Evolutionary conservation across 2,888 invertebrate species (phyloP), one percentile per base, ranked within the genome.

Genomic region (Eupithecia inturbata): DNA sequence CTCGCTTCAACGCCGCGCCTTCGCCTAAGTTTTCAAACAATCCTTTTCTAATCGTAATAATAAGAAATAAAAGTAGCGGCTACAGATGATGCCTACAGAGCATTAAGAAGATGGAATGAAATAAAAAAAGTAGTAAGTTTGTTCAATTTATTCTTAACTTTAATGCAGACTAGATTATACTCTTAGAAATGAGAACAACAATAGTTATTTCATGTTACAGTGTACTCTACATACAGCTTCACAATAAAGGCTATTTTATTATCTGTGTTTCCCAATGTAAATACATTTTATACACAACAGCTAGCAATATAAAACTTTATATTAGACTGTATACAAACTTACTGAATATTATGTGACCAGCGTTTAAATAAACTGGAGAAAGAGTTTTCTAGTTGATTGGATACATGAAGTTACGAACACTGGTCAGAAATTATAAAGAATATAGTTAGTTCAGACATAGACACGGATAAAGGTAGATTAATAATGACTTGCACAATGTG

Each of bases 161-260:
- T 94, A 94, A 94, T 94, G 94, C 94, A 93, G 94, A 94, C 94
- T 94, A 94, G 94, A 94, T 94, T 94, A 94, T 94, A 94, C 94
- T 94, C 94, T 94, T 94, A 93, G 92, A 94, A 94, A 94, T 94
- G 92, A 93, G 92, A 94, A 94, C 94, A 94, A 94, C 94, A 93
- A 93, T 93, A 93, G 91, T 93, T 93, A 92, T 92, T 92, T 93
- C 92, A 92, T 93, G 88, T 93, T 90, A 92, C 89, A 92, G 92
- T 93, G 93, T 94, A 91, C 89, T n/a, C n/a, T 93, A 93, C 92
- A 90, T 90, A 91, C 91, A 92, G 93, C 92, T 90, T 89, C 92
- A 92, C 89, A 90, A 92, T 92, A 93, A 92, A 93, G 87, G 92
- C 92, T 93, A 92, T 80, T 80, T 92, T 92, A 93, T 93, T 92